Evolutionary conservation across 2,888 invertebrate genomes (phyloP).

Genomic region (Erebia epiphron): DNA sequence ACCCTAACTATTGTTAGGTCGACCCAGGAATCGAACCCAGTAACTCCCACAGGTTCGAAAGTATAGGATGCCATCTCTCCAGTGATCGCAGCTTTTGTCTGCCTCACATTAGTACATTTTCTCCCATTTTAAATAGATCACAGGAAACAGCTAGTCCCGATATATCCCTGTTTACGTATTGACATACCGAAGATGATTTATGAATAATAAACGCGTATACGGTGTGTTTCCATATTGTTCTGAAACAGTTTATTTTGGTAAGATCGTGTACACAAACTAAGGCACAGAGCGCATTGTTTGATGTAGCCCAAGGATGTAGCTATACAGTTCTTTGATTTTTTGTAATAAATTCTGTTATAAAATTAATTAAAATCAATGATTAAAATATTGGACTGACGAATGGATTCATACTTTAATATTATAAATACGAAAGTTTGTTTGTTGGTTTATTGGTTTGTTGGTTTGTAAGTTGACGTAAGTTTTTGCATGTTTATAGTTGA

Average conservation of each 20-base stretch:
- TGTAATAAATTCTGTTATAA: not conserved
- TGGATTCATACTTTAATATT: no score
- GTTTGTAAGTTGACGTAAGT: no score
- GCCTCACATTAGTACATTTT: not conserved
- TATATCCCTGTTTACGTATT: constrained; percentile 52
- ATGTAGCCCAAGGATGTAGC: not conserved
- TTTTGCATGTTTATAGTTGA: no score
- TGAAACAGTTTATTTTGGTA: constrained; percentile 49
- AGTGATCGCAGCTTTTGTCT: no score
- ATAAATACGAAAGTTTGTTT: no score
- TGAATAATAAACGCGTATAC: constrained; percentile 63
- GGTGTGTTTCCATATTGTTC: constrained; percentile 57
- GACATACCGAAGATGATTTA: constrained; percentile 72
- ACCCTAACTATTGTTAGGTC: no score
- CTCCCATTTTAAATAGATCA: constrained; percentile 25
- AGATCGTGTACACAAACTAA: constrained; percentile 34
- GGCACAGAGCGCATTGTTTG: constrained; percentile 14
- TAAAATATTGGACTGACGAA: no score
- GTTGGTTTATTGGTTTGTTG: no score
- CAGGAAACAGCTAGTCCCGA: constrained; percentile 35
- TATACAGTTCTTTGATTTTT: constrained; percentile 18
- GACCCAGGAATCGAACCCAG: no score
- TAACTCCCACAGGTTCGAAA: no score
- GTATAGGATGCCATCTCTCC: no score
- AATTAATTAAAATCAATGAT: no score